Base-by-base conservation (phyloP, 2,888 invertebrate species). In the Cataglyphis livida region DNA sequence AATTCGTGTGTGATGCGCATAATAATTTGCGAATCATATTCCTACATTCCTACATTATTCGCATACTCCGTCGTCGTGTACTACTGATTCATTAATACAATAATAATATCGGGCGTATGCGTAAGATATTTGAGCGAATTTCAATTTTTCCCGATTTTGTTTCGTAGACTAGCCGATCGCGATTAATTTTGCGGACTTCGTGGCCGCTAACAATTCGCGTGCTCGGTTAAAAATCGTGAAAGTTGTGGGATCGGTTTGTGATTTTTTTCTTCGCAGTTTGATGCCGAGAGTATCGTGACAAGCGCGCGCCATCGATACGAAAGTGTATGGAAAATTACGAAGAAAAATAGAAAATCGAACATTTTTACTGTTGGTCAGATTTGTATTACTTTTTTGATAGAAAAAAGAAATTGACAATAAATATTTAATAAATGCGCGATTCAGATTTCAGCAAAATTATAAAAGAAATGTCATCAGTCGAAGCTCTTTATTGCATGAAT, bases 11-110 rank as follows among this genome's bases (percentile, higher is more conserved):
- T 32, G 78, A 32, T 70, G 21, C 44, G 78, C 78, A 79, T 79
- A 79, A 70, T 79, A 70, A 79, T 79, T 79, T 25, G 35, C 25
- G 21, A 59, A 59, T 78, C 44, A 21, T 12, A 59, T 15, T 15
- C 44, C 18, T 12, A 59, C 32, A 41, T 32, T 68, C 32, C 57
- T 15, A 21, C 41, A 18, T 68, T 44, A 41, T 18, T 66, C 15
- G 25, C 66, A 62, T 44, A 35, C 0, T 38, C 25, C 38, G 12
- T n/a, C 18, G n/a, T 10, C 28, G 25, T 32, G 15, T 57, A 15
- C 28, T 57, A 15, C 28, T 3, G n/a, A 10, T 59, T 18, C 38
- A 12, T 32, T 32, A 32, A 48, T 25, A 59, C 41, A 12, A 61
- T 18, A 59, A 68, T 68, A 78, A 78, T 18, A 12, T 15, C 68